phyloP scores from a whole-genome alignment of 2,797 vertebrate species.

The Mormyrops attenuatus region DNA sequence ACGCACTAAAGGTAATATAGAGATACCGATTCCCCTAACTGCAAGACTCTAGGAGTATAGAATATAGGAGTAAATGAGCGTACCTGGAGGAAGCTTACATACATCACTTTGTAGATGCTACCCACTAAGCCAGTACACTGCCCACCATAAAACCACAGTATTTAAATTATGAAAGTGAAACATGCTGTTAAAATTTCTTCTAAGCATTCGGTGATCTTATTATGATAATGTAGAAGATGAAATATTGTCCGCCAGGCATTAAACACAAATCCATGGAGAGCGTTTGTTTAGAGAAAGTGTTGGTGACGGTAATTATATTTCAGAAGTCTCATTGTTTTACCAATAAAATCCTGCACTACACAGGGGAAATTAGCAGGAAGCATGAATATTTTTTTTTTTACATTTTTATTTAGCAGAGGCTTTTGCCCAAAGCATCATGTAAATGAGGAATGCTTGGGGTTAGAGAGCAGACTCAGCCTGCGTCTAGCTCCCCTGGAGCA shows the following conservation, averaged over 20 bases:
- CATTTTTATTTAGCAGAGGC: not conserved
- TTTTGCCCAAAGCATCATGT: not conserved
- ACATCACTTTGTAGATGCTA: not conserved
- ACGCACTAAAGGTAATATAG: not conserved
- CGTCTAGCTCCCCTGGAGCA: not conserved
- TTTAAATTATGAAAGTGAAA: not conserved
- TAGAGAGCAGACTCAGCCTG: not conserved
- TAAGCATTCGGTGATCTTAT: not conserved
- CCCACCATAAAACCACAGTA: not conserved
- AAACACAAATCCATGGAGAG: conserved; percentile 1
- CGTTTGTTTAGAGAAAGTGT: not conserved
- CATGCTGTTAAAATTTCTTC: not conserved
- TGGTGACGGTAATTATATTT: not conserved
- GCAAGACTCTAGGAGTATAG: not conserved
- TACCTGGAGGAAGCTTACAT: not conserved
- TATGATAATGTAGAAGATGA: not conserved
- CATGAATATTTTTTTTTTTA: not conserved
- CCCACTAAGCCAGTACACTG: not conserved
- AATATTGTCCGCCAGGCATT: not conserved
- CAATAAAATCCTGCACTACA: not conserved
- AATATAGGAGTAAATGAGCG: not conserved
- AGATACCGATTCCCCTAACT: not conserved
- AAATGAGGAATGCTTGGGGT: not conserved
- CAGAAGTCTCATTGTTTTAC: not conserved
- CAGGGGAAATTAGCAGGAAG: conserved; percentile 6